Base-by-base conservation (phyloP, 2,888 invertebrate species). In the Entomobrya multifasciata region DNA sequence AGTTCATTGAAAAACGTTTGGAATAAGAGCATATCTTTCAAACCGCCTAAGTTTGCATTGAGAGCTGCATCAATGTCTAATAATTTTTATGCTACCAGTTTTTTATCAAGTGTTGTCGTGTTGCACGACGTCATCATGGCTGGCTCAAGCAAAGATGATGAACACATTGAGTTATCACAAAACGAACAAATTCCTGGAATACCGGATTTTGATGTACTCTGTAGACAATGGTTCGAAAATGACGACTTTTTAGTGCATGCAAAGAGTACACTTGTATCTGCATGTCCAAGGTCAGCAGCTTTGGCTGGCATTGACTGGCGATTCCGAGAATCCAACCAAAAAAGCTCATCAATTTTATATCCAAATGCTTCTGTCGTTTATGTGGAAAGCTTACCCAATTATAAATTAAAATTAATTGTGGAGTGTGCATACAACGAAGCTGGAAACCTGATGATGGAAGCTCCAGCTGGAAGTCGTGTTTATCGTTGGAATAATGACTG, bases 281-380 rank as follows among this genome's bases (percentile, higher is more conserved):
- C 65, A 2, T 80, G 80, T 55, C 80, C 80, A 30, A 10, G n/a
- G 17, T 49, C 55, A 52, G 15, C 10, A 1, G 67, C 6, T 4
- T 55, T 41, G 8, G 80, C 80, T 0, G 0, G 8, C 5, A 22
- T 11, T 2, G 80, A 80, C 41, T 36, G 17, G n/a, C 52, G 27
- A 10, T 80, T 80, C n/a, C 17, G 6, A 2, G 4, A 6, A 15
- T 52, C 55, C 0, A 17, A 27, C 1, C n/a, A 55, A 22, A n/a
- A 1, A 0, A n/a, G 17, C 1, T 10, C 5, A 2, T 3, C 22
- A 13, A 47, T 22, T 3, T n/a, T 60, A 8, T 2, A 49, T 41
- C 55, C 70, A 4, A 41, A 20, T 10, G 55, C 36, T 1, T 10
- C 6, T 13, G 1, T 13, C 1, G 10, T 49, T 0, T 52, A 15